Percentiles rank a stretch among this genome's conserved stretches.
These are phyloP conservation scores for Papilio protenor DNA, from an alignment of 2,888 invertebrate species.

Conservation along the genomic window DNA sequence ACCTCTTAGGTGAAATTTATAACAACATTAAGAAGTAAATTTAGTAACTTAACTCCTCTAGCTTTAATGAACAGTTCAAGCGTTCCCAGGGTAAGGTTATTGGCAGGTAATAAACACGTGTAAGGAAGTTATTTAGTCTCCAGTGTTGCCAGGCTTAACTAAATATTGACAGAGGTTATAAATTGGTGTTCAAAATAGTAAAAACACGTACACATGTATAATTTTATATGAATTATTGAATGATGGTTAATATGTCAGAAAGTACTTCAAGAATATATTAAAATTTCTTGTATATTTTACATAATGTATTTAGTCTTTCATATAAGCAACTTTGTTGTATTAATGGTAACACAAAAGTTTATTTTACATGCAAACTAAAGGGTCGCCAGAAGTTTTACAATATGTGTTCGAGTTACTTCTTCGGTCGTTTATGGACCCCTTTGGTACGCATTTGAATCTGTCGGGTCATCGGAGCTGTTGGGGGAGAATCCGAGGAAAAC, in stretches of 20 bases:
- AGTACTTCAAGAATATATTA: too few species aligned
- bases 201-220: too few species aligned
- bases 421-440: slow-evolving; percentile 19
- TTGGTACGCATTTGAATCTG: slow-evolving; percentile 30
- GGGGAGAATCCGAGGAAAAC: slow-evolving; percentile 14
- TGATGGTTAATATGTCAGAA: too few species aligned
- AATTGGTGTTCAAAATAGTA: neutral
- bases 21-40: slow-evolving; percentile 11
- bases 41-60: slow-evolving; percentile 19
- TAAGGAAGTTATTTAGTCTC: neutral
- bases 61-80: slow-evolving; percentile 37
- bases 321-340: slow-evolving; percentile 6
- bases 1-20: neutral
- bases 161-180: neutral
- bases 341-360: slow-evolving; percentile 34
- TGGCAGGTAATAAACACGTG: slow-evolving; percentile 38
- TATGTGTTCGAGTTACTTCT: slow-evolving; percentile 26
- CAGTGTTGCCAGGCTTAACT: neutral
- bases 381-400: slow-evolving; percentile 38
- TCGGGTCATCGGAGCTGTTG: slow-evolving; percentile 15
- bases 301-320: neutral
- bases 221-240: too few species aligned
- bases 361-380: slow-evolving; percentile 38
- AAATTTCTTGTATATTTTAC: too few species aligned
- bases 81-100: slow-evolving; percentile 7